Conservation (phyloP, 2,113 vertebrate species). For the Lepus europaeus region DNA sequence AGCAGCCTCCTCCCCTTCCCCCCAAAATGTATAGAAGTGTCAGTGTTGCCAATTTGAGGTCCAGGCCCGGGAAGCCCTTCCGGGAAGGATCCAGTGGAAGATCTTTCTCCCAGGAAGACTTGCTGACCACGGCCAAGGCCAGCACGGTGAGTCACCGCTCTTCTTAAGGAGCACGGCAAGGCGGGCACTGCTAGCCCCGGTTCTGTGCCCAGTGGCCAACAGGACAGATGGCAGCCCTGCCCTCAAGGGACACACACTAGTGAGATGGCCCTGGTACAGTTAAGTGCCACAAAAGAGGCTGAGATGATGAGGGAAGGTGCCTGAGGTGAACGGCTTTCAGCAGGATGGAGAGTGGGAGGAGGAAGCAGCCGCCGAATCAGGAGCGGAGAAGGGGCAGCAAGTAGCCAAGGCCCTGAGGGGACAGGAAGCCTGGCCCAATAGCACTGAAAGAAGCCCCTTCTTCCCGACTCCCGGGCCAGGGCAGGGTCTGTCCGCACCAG, state of each 20-base stretch:
- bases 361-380: not conserved
- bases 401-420: not conserved
- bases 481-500: not conserved
- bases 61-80: slow-evolving; percentile 77
- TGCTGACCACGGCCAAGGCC: slow-evolving; percentile 41
- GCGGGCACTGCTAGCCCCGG: not conserved
- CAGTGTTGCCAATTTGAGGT: slow-evolving; percentile 88
- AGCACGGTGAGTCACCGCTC: slow-evolving; percentile 63
- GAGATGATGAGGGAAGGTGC: not conserved
- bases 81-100: slow-evolving; percentile 68
- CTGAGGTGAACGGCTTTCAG: too few relatives aligned
- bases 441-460: not conserved
- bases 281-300: not conserved
- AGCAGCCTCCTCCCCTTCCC: slow-evolving; percentile 74
- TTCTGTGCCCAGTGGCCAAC: not conserved
- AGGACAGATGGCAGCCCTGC: not conserved
- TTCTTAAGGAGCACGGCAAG: not conserved
- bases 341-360: not conserved
- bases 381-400: not conserved
- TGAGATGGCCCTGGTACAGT: not conserved
- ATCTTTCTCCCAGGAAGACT: slow-evolving; percentile 88
- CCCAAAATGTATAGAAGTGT: slow-evolving; percentile 85
- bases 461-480: not conserved
- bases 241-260: not conserved
- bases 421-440: not conserved